These are phyloP conservation scores for Copidosoma aretas DNA, from an alignment of 2,888 invertebrate genomes.

Conservation along the genomic window DNA sequence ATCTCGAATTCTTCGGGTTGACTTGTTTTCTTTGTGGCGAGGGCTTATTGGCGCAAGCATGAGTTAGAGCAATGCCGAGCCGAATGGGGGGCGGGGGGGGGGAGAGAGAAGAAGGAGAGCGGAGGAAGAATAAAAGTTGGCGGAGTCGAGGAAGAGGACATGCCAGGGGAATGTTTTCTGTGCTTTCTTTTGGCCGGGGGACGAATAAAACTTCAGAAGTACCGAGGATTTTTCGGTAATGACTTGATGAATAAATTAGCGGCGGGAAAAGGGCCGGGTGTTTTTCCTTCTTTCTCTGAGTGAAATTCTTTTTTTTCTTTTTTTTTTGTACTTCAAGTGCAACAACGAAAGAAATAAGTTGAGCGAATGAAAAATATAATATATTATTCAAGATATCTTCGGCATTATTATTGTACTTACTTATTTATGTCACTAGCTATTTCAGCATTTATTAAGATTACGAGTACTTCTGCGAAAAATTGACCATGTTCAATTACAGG, in stretches of 20 bases:
- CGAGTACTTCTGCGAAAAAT: too few relatives aligned
- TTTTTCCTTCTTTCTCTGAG: too few relatives aligned
- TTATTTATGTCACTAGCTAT: too few relatives aligned
- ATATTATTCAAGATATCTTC: too few relatives aligned
- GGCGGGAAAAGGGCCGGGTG: neutral
- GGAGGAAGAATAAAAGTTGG: constrained; percentile 14
- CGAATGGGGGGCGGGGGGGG: constrained; percentile 7
- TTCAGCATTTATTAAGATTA: too few relatives aligned
- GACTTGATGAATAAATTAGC: constrained; percentile 38
- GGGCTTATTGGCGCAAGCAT: constrained; percentile 53
- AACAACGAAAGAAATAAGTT: too few relatives aligned
- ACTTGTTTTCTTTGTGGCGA: constrained; percentile 36
- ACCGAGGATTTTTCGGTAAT: constrained; percentile 28
- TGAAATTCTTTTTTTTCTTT: neutral
- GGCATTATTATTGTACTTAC: too few relatives aligned
- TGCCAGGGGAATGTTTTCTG: neutral
- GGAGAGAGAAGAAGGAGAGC: constrained; percentile 11
- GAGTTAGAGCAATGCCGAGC: constrained; percentile 50
- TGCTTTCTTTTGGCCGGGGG: neutral
- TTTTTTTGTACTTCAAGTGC: neutral
- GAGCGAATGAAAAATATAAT: too few relatives aligned
- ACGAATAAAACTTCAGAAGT: constrained; percentile 19
- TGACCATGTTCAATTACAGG: too few relatives aligned
- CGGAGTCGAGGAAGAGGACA: constrained; percentile 9
- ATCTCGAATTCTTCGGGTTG: constrained; percentile 35